Base-by-base conservation (phyloP, 2,888 invertebrate species). In the Adelognathus sp. region DNA sequence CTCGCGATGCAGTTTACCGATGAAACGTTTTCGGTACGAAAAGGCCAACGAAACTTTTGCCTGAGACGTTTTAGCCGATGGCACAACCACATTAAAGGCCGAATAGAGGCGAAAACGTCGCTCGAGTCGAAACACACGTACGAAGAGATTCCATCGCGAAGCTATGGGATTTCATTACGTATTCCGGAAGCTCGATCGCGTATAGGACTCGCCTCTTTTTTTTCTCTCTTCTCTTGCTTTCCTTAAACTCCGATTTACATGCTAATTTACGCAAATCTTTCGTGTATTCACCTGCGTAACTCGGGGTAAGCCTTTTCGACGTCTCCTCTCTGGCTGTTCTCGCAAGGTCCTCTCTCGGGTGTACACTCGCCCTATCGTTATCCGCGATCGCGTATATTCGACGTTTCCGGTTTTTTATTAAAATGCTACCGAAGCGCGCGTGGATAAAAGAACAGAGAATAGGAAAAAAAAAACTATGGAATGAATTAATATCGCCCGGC, bases 191-290 rank as follows among this genome's bases (percentile, higher is more conserved):
- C 46, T 50, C 18, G 73, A 73, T 69, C 73, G 54, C 39, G 29
- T n/a, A n/a, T n/a, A 36, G 36, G 71, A 73, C 60, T 64, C 36
- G 31, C 44, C 64, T 77, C 60, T 73, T 71, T 77, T 76, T 58
- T 14, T 41, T 50, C 4, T 24, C 39, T n/a, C n/a, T n/a, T n/a
- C 74, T 76, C 52, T 14, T 41, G 41, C 4, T 24, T 46, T 66
- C 11, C 61, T 54, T 29, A 7, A 52, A 21, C 60, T 18, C 64
- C 56, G 67, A 76, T 76, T 76, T 75, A 67, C 58, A 79, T 80
- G 76, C 64, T 76, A 79, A 79, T 80, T 67, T 76, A 79, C 56
- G 79, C 63, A 81, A 79, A 81, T 81, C 64, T 56, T 71, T 76
- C 69, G 74, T 70, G 70, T 76, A 71, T 70, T 58, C 77, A 63